Evolutionary conservation across 2,888 invertebrate genomes (phyloP).

Genomic region (Caenorhabditis macrosperma): DNA sequence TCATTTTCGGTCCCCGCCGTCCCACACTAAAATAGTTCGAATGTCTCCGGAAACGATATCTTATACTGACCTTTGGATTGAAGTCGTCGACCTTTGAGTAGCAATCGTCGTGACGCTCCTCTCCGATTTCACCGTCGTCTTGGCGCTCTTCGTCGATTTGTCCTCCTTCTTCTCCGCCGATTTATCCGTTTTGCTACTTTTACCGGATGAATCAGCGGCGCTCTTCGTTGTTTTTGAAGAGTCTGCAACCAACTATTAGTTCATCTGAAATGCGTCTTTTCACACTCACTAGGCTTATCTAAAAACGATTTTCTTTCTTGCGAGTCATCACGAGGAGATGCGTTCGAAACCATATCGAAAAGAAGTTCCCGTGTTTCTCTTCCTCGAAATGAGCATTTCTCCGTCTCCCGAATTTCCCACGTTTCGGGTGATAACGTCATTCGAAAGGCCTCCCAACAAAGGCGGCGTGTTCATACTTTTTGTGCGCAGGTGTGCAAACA

Average conservation of each 20-base stretch:
- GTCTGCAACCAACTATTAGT: conserved; percentile 1
- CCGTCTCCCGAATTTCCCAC: not conserved
- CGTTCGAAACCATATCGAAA: conserved; percentile 39
- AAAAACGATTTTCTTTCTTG: conserved; percentile 54
- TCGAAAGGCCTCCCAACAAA: conserved; percentile 19
- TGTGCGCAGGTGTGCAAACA: conserved; percentile 36
- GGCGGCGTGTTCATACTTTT: conserved; percentile 45
- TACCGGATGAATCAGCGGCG: conserved; percentile 26
- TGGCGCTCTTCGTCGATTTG: conserved; percentile 8
- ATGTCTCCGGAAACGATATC: not conserved
- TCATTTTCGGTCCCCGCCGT: conserved; percentile 56
- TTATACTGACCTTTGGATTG: conserved; percentile 18
- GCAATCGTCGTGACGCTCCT: not conserved
- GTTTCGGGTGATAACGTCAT: conserved; percentile 14
- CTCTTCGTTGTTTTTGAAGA: conserved; percentile 44
- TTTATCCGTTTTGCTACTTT: conserved; percentile 32
- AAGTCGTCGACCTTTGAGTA: conserved; percentile 20
- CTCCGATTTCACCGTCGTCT: not conserved
- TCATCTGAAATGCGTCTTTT: not conserved
- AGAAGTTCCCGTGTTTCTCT: conserved; percentile 19
- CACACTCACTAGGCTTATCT: conserved; percentile 49
- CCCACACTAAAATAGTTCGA: conserved; percentile 9
- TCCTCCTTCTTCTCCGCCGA: conserved; percentile 7
- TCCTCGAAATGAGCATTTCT: conserved; percentile 23
- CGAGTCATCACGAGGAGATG: conserved; percentile 44